These are phyloP conservation scores for Drosophila sp. DNA, from an alignment of 1,140 invertebrate genomes.

Conservation along the genomic window DNA sequence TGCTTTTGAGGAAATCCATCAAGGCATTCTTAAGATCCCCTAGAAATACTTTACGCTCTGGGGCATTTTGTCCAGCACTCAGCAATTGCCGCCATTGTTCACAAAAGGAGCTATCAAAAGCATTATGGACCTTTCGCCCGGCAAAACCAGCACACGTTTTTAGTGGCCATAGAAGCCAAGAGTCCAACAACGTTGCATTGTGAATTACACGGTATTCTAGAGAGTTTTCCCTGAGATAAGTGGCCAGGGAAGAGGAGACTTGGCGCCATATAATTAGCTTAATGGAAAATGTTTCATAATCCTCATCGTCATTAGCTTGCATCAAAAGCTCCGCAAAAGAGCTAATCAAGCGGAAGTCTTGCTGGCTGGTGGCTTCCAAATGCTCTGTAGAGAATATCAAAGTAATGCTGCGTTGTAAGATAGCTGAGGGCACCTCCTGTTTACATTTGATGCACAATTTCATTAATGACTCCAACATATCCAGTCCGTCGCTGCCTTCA, in stretches of 20 bases:
- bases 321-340: constrained; percentile 60
- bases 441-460: constrained; percentile 55
- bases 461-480: constrained; percentile 57
- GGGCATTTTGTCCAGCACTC: constrained; percentile 57
- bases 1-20: constrained; percentile 44
- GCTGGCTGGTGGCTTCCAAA: constrained; percentile 42
- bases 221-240: constrained; percentile 54
- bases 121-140: constrained; percentile 40
- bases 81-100: constrained; percentile 70
- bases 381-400: constrained; percentile 45
- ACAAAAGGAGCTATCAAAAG: constrained; percentile 62
- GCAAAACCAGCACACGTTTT: constrained; percentile 66
- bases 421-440: constrained; percentile 47
- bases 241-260: constrained; percentile 45
- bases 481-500: constrained; percentile 32
- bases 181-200: constrained; percentile 56
- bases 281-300: constrained; percentile 65
- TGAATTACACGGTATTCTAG: constrained; percentile 63
- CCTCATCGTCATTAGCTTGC: constrained; percentile 68
- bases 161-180: constrained; percentile 73
- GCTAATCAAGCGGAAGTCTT: constrained; percentile 48
- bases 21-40: constrained; percentile 45
- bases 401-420: constrained; percentile 55
- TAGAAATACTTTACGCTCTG: constrained; percentile 53
- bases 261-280: constrained; percentile 68